Evolutionary conservation across 2,888 invertebrate genomes (phyloP).

Genomic region (Lasioglossum leucozonium): DNA sequence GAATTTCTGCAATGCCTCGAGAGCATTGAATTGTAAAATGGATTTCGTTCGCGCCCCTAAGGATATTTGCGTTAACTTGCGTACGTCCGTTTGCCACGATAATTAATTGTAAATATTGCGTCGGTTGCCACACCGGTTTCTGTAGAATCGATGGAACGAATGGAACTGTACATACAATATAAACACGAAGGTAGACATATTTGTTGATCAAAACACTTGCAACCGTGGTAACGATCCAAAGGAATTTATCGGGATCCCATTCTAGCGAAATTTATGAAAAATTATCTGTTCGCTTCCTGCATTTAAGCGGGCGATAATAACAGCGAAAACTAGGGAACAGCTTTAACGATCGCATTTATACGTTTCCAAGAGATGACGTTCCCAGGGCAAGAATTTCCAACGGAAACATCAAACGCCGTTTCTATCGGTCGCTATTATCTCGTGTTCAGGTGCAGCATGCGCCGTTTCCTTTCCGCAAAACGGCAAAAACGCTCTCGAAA

Average conservation of each 20-base stretch:
- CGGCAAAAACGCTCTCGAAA: not conserved
- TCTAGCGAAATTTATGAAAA: not conserved
- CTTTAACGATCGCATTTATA: not conserved
- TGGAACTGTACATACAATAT: no score
- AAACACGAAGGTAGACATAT: no score
- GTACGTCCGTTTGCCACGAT: no score
- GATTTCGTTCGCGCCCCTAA: no score
- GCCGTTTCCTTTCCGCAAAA: not conserved
- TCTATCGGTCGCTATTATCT: conserved; percentile 4
- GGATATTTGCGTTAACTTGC: no score
- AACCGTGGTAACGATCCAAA: not conserved
- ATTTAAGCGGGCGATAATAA: not conserved
- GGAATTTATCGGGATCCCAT: not conserved
- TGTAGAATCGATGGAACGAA: no score
- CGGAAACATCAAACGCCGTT: not conserved
- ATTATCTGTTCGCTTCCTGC: not conserved
- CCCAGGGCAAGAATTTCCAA: not conserved
- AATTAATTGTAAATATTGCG: no score
- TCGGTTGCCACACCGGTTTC: no score
- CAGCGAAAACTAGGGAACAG: not conserved
- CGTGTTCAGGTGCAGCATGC: not conserved
- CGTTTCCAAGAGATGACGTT: not conserved
- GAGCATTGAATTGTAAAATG: no score
- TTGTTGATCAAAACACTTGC: not conserved
- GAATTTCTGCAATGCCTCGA: no score